phyloP scores from a whole-genome alignment of 2,113 vertebrate species.

The Nothocercus julius region DNA sequence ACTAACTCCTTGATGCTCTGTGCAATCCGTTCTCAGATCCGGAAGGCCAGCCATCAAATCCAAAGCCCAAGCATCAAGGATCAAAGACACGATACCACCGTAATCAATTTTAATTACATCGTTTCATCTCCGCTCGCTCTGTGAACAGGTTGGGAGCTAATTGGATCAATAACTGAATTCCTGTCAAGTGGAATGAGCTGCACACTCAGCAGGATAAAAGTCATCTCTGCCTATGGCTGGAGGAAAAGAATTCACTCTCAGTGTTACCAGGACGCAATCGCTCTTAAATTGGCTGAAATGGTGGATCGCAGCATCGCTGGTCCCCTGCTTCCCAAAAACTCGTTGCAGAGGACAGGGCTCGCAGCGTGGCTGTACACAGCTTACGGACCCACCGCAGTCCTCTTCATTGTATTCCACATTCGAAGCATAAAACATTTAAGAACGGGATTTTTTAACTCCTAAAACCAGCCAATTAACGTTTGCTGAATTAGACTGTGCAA shows the following conservation, averaged over 20 bases:
- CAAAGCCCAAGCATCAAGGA: not conserved
- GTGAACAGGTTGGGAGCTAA: not conserved
- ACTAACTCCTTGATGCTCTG: conserved; percentile 3
- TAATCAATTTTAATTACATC: conserved; percentile 30
- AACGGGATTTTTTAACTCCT: conserved; percentile 61
- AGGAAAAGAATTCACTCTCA: not conserved
- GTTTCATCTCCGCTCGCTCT: not conserved
- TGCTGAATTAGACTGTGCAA: conserved; percentile 19
- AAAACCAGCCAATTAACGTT: conserved; percentile 54
- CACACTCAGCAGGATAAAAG: not conserved
- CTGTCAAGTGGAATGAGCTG: not conserved
- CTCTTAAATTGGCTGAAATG: not conserved
- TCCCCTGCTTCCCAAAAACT: not conserved
- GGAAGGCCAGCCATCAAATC: not conserved
- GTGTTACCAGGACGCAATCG: not conserved
- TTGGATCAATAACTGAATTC: conserved; percentile 34
- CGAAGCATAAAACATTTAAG: conserved; percentile 59
- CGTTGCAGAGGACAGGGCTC: not conserved
- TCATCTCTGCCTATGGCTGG: not conserved
- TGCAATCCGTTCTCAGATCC: not conserved
- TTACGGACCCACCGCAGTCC: not conserved
- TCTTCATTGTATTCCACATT: conserved; percentile 15
- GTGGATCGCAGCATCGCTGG: not conserved
- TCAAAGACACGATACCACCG: not conserved
- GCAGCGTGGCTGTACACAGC: not conserved